phyloP scores from a whole-genome alignment of 2,113 vertebrate genomes.

The Xiphias gladius region DNA sequence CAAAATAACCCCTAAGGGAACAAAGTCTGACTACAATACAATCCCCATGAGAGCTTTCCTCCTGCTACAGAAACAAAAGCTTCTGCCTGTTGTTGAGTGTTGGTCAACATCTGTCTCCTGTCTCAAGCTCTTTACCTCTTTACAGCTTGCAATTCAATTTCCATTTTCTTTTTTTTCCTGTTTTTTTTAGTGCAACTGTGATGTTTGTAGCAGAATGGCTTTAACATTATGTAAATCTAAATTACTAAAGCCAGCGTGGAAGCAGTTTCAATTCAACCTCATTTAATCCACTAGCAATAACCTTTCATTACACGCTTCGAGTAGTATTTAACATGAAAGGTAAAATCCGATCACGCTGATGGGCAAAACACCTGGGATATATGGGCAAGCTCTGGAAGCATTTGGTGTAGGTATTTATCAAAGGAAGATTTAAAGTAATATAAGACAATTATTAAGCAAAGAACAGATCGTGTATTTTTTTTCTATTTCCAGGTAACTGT shows the following conservation, averaged over 20 bases:
- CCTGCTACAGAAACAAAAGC: slow-evolving; percentile 25
- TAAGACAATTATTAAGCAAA: slow-evolving; percentile 12
- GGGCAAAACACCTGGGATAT: slow-evolving; percentile 31
- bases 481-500: neutral
- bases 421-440: slow-evolving; percentile 48
- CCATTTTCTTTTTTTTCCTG: slow-evolving; percentile 20
- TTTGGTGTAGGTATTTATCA: slow-evolving; percentile 31
- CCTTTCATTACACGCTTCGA: slow-evolving; percentile 51
- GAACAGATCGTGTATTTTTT: neutral
- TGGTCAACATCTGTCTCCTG: slow-evolving; percentile 54
- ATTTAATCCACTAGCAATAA: slow-evolving; percentile 60
- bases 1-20: slow-evolving; percentile 47
- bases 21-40: neutral
- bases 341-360: slow-evolving; percentile 42
- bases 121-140: slow-evolving; percentile 40
- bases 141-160: slow-evolving; percentile 38
- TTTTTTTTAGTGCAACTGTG: slow-evolving; percentile 19
- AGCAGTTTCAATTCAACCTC: slow-evolving; percentile 46
- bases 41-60: slow-evolving; percentile 38
- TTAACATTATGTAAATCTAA: slow-evolving; percentile 65
- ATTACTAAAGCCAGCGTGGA: slow-evolving; percentile 48
- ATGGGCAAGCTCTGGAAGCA: slow-evolving; percentile 25
- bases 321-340: slow-evolving; percentile 52
- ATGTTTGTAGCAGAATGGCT: slow-evolving; percentile 28
- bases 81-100: slow-evolving; percentile 23